Conservation (phyloP, 2,113 vertebrate species). For the Prinia subflava region DNA sequence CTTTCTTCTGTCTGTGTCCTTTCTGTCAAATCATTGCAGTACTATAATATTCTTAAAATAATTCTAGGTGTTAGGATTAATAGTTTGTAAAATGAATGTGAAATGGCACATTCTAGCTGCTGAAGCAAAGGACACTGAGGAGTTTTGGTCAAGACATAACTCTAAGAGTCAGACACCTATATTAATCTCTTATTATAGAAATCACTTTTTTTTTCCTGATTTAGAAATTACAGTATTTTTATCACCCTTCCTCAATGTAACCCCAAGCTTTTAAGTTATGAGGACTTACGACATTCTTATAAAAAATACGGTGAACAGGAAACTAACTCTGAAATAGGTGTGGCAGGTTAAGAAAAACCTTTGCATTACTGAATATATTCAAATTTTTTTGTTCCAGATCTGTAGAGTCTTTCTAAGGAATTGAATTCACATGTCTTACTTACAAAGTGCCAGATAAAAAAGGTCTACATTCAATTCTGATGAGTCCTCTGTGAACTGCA, state of each 20-base stretch:
- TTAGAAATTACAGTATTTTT: background rate
- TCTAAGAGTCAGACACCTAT: background rate
- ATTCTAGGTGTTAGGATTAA: background rate
- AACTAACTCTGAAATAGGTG: background rate
- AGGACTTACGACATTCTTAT: background rate
- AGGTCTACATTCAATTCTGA: background rate
- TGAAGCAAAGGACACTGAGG: background rate
- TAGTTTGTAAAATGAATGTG: background rate
- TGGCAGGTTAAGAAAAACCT: background rate
- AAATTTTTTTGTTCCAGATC: background rate
- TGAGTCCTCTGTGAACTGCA: background rate
- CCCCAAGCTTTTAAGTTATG: background rate
- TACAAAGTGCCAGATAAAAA: background rate
- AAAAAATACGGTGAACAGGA: background rate
- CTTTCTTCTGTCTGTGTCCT: background rate
- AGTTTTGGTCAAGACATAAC: background rate
- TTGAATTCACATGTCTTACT: background rate
- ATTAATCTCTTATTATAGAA: background rate
- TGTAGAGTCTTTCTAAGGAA: background rate
- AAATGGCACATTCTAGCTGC: background rate
- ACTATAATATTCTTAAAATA: background rate
- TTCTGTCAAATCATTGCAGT: background rate
- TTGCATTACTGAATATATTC: background rate
- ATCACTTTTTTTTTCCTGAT: background rate
- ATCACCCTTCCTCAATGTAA: background rate